Evolutionary conservation across 1,140 invertebrate species (phyloP), one percentile per base, ranked within the genome.

Genomic region (Drosophila nasuta): DNA sequence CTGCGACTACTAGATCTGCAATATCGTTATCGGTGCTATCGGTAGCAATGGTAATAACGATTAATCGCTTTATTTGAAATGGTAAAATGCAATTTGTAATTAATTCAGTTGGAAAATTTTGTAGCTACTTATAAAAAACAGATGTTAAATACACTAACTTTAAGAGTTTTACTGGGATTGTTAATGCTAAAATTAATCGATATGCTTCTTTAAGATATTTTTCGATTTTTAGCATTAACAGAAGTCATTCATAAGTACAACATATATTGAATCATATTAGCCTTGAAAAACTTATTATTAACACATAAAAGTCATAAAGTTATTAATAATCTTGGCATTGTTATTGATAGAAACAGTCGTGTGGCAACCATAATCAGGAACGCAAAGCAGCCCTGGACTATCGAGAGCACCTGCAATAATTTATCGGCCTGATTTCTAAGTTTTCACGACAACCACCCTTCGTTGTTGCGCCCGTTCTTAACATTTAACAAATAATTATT

Each of bases 1-100:
- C 79, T 70, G 79, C 75, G 75, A 75, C 79, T 82, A 54, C 75
- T 64, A 75, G 51, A 63, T 70, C 33, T 68, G 57, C 28, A 52
- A 74, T 62, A 65, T 20, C 13, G 41, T 71, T 7, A 52, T 71
- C 67, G 59, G 7, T 59, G 30, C 33, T 64, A 70, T 71, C 67
- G 72, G 59, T 71, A 6, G 1, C 8, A 2, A 3, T 38, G 8
- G 0, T 2, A 0, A 17, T 60, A 1, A 0, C 43, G 17, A 69
- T 41, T 45, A 43, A 54, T 70, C 41, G 30, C 8, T 43, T 17
- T 20, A 20, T 57, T 43, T 25, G 15, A 8, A 49, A 25, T 49
- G n/a, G 4, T 15, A 11, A 6, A 33, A 33, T 10, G 11, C 35
- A 28, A 51, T 48, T 48, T 1, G 17, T n/a, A 13, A 13, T 13